Percentiles rank a stretch among this genome's conserved stretches.
Conservation (phyloP, 2,888 invertebrate species). For the Criorhina ranunculi region DNA sequence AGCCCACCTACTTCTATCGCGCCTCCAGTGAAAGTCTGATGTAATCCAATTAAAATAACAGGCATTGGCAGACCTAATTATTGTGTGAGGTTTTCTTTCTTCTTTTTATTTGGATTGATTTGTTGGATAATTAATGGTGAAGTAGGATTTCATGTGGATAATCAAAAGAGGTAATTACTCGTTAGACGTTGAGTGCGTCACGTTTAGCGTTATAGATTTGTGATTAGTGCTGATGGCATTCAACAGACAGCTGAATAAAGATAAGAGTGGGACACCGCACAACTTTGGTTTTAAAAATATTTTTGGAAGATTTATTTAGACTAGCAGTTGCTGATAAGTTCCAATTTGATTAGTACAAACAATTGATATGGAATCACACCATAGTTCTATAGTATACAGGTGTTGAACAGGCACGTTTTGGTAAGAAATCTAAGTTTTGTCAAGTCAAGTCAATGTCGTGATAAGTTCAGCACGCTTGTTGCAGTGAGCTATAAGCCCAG, state of each 20-base stretch:
- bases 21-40: constrained; percentile 42
- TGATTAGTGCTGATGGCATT: background rate
- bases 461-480: too few relatives aligned
- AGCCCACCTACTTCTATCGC: background rate
- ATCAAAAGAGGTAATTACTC: constrained; percentile 34
- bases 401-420: background rate
- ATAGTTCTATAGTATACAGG: background rate
- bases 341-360: background rate
- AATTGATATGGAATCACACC: background rate
- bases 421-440: background rate
- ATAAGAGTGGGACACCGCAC: background rate
- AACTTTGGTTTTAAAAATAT: constrained; percentile 3
- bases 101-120: constrained; percentile 28
- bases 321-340: background rate
- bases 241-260: constrained; percentile 8
- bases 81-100: constrained; percentile 1
- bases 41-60: constrained; percentile 25
- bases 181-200: constrained; percentile 3
- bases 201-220: background rate
- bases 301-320: background rate
- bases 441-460: too few relatives aligned
- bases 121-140: constrained; percentile 16
- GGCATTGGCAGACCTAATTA: constrained; percentile 7
- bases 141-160: background rate
- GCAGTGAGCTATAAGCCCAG: too few relatives aligned